phyloP scores from a whole-genome alignment of 2,797 vertebrate species.

The Malurus leucopterus region DNA sequence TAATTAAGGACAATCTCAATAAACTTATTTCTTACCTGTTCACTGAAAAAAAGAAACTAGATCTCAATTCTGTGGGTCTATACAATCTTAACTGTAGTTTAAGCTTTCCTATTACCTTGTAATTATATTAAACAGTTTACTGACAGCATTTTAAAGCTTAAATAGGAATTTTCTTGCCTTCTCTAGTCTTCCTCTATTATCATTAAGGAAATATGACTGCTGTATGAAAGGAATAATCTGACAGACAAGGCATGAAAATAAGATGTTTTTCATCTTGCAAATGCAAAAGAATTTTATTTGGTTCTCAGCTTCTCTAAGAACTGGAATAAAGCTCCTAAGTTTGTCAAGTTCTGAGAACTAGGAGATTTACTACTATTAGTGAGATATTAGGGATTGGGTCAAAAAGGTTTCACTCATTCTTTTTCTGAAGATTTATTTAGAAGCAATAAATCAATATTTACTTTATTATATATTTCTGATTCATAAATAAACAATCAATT shows the following conservation, averaged over 20 bases:
- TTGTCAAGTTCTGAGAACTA: neutral
- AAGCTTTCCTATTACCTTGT: neutral
- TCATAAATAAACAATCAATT: neutral
- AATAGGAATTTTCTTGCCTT: neutral
- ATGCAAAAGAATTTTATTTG: neutral
- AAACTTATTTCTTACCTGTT: neutral
- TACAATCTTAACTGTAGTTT: neutral
- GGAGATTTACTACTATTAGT: neutral
- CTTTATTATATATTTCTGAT: neutral
- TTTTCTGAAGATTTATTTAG: neutral
- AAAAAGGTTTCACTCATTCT: neutral
- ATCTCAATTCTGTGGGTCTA: neutral
- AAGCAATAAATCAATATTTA: neutral
- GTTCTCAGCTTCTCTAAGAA: neutral
- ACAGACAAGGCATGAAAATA: neutral
- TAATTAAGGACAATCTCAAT: neutral
- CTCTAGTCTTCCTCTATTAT: neutral
- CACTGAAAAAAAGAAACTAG: neutral
- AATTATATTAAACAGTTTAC: neutral
- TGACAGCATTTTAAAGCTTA: neutral
- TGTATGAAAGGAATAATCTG: neutral
- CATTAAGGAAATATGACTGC: neutral
- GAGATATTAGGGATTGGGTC: neutral
- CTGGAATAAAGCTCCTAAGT: neutral
- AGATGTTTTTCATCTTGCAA: neutral